Percentiles rank a stretch among this genome's conserved stretches.
Conservation (phyloP, 64 coral and sea anemone species). For the Montipora efflorescens region DNA sequence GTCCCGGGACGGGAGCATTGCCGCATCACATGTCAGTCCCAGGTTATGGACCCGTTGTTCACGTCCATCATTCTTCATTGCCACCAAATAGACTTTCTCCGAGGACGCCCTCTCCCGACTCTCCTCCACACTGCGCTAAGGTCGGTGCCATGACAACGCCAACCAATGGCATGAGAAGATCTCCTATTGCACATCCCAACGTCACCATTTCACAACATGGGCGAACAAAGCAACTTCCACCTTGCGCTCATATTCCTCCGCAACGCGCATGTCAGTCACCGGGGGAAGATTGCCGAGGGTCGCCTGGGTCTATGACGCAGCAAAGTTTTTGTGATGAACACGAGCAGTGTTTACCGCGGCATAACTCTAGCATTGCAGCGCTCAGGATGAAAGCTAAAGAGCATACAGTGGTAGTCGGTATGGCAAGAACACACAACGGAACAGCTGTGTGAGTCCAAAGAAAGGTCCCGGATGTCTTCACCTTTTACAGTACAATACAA, state of each 20-base stretch:
- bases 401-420: constrained; percentile 95
- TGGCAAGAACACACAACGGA: constrained; percentile 82
- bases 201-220: constrained; percentile 64
- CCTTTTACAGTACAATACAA: background rate
- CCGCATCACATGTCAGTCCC: constrained; percentile 87
- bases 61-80: constrained; percentile 70
- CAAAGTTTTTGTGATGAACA: constrained; percentile 62
- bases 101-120: constrained; percentile 57
- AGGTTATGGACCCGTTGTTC: constrained; percentile 82
- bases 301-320: constrained; percentile 60
- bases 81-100: constrained; percentile 54
- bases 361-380: constrained; percentile 88
- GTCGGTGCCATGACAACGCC: constrained; percentile 47
- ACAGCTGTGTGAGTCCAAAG: constrained; percentile 46
- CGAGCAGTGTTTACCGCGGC: constrained; percentile 64
- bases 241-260: constrained; percentile 27
- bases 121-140: constrained; percentile 48
- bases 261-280: constrained; percentile 68
- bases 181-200: constrained; percentile 53
- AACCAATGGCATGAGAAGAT: constrained; percentile 24
- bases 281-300: constrained; percentile 23
- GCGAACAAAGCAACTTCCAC: constrained; percentile 26
- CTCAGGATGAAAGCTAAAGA: constrained; percentile 98
- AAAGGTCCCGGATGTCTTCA: background rate
- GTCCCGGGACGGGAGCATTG: constrained; percentile 63